A percentile compares a stretch with the other conserved stretches of the same genome.
These are phyloP conservation scores for Drosophila aldrichi DNA, from an alignment of 2,888 invertebrate species.

Conservation along the genomic window DNA sequence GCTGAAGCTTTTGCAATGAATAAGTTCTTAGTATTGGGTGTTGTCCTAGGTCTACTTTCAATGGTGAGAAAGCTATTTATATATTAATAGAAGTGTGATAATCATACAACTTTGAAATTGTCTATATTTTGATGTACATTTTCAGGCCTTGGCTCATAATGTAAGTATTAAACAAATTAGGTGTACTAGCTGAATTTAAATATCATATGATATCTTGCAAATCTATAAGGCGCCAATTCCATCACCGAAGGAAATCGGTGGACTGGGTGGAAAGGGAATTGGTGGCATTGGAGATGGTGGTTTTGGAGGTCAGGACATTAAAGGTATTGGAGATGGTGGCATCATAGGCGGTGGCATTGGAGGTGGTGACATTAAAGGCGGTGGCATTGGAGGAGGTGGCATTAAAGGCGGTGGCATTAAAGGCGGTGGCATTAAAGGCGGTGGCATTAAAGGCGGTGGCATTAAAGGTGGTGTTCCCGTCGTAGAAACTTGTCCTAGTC, in stretches of 20 bases:
- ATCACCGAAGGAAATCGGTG: not conserved
- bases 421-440: not conserved
- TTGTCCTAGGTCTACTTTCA: constrained; percentile 34
- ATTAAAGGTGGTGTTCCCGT: not conserved
- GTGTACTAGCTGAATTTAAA: not conserved
- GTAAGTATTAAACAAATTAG: constrained; percentile 25
- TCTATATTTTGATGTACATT: not conserved
- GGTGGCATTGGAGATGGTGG: constrained; percentile 7
- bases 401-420: not conserved
- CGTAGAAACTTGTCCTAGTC: constrained; percentile 48
- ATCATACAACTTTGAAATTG: too few species aligned
- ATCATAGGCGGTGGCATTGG: not conserved
- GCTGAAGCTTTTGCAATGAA: constrained; percentile 32
- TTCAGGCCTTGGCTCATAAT: constrained; percentile 28
- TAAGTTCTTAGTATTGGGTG: constrained; percentile 23
- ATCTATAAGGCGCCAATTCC: not conserved
- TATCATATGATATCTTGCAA: not conserved
- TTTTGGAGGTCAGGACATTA: not conserved
- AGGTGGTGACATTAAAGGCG: not conserved
- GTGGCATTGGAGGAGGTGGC: not conserved
- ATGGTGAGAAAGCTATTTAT: constrained; percentile 34
- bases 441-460: not conserved
- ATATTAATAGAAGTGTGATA: not conserved
- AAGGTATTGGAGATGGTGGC: too few species aligned
- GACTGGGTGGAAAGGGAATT: not conserved